Base-by-base conservation (phyloP, 2,888 invertebrate species). In the Thalpophila matura region DNA sequence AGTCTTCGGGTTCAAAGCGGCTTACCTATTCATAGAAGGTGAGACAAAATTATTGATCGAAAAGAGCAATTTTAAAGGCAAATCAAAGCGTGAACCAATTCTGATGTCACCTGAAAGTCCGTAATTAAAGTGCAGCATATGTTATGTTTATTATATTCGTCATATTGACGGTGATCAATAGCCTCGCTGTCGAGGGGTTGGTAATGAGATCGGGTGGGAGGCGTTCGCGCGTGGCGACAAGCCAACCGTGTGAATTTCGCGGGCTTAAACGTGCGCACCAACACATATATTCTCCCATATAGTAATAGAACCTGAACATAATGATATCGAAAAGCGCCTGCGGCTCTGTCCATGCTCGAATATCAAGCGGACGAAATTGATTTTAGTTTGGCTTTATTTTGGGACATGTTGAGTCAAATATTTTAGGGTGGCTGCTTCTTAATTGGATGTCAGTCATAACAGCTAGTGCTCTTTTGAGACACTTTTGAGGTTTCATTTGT, bases 161-260 rank as follows among this genome's bases (percentile, higher is more conserved):
- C 76, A 86, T 88, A 88, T 88, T 80, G 87, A 82, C 77, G 84
- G 87, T 88, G 89, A 91, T 91, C 90, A 86, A 91, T 90, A 90
- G 86, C 83, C 74, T 76, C 82, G 86, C 81, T 82, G 83, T 82
- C 79, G 84, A 82, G 86, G 79, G 79, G 75, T 75, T 78, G 82
- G 87, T 93, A 92, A 93, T 92, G 93, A 92, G 91, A 89, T 80
- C 88, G 89, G 85, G 82, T 66, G 79, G 56, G 83, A 89, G 84
- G 93, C 92, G 92, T 88, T 91, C 88, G 91, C 89, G 94, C 93
- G 93, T 91, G 83, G 85, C 81, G 79, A 60, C 87, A 86, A 91
- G 83, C 89, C 86, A 92, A 83, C 90, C 93, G 90, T 93, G 88
- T 83, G 89, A 89, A 90, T 91, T 91, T 90, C 84, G 87, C 88